Evolutionary conservation across 1,140 invertebrate genomes (phyloP).

Genomic region (Sycobia sp.): DNA sequence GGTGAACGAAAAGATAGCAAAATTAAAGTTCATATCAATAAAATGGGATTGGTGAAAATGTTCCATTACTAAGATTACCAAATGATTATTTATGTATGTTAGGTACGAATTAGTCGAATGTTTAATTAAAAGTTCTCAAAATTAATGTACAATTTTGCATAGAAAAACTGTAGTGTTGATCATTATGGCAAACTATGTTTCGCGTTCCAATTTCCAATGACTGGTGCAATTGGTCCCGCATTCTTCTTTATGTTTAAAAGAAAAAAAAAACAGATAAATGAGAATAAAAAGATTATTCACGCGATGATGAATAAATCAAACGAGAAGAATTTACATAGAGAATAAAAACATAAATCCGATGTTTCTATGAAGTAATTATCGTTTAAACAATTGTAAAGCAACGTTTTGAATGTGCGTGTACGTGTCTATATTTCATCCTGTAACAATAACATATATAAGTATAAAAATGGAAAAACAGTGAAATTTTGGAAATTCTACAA

Average conservation of each 20-base stretch:
- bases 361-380: constrained; percentile 48
- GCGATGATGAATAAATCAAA: neutral
- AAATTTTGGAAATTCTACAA: constrained; percentile 1
- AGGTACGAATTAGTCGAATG: too few relatives aligned
- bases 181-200: too few relatives aligned
- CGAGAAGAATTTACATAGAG: constrained; percentile 17
- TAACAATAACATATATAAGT: constrained; percentile 7
- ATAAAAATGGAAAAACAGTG: neutral
- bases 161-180: too few relatives aligned
- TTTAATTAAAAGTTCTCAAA: too few relatives aligned
- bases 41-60: too few relatives aligned
- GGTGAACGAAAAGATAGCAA: too few relatives aligned
- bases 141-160: too few relatives aligned
- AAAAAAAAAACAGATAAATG: constrained; percentile 14
- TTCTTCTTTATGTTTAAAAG: neutral
- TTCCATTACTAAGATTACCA: too few relatives aligned
- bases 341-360: constrained; percentile 32
- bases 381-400: constrained; percentile 48
- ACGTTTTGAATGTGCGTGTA: constrained; percentile 52
- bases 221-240: neutral
- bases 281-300: constrained; percentile 20
- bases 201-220: too few relatives aligned
- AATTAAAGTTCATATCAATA: too few relatives aligned
- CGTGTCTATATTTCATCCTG: constrained; percentile 49
- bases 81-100: too few relatives aligned